Base-by-base conservation (phyloP, 2,797 vertebrate species). In the Etheostoma perlongum region DNA sequence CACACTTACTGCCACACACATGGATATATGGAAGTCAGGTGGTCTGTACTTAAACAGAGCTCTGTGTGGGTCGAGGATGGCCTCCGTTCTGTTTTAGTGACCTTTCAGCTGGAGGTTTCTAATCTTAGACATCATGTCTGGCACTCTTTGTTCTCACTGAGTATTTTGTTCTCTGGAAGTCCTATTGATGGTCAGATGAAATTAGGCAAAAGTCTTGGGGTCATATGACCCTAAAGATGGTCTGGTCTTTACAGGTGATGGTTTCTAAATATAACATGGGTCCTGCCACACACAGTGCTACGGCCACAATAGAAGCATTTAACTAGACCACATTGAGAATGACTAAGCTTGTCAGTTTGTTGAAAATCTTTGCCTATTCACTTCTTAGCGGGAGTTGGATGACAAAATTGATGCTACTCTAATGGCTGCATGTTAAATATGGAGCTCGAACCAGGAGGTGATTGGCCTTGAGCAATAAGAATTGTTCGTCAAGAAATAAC, bases 1-100 rank as follows among this genome's bases (percentile, higher is more conserved):
- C 30, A 30, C 87, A 85, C 87, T 76, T 55, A 67, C 61, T 73
- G 85, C 92, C 91, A 91, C 92, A 92, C 91, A 92, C 89, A 84
- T 86, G 69, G 88, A 83, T 59, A 83, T 59, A 23, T 62, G 68
- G 86, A 88, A 78, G 90, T 87, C 79, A 83, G 86, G 80, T 83
- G 90, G 89, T 90, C 80, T 86, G 83, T 62, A 70, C 77, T 82
- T 81, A 92, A 90, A 92, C 91, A 91, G 61, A 60, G 53, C 82
- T 60, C 63, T 83, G 73, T 91, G 90, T 91, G 82, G 71, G 74
- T 91, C 86, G 87, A 54, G 54, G 51, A 67, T 62, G 76, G 72
- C 76, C 65, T 72, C 70, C 61, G 81, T 74, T 87, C 64, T 75
- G 84, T 77, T 79, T 85, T 62, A 5, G 55, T 89, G 83, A 88